Base-by-base conservation (phyloP, 2,113 vertebrate species). In the Cynocephalus volans region DNA sequence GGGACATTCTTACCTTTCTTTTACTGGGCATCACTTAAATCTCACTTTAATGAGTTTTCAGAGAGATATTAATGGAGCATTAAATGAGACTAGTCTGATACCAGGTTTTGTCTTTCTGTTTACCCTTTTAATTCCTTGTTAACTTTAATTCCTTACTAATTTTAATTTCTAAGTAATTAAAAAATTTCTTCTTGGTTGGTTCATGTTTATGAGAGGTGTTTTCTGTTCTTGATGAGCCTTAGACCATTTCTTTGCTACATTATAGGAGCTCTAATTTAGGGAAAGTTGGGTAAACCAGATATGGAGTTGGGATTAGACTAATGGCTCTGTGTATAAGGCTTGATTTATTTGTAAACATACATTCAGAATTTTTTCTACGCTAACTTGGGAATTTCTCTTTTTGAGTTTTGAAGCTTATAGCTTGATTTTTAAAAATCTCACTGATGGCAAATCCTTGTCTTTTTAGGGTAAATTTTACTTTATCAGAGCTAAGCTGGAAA, bases 121-220 rank as follows among this genome's bases (percentile, higher is more conserved):
- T 81, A 3, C 45, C 17, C 11, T 82, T 86, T 83, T 83, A 87
- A 92, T 91, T 95, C 33, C 52, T 92, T 80, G 81, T 26, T 75
- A 62, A 83, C 81, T 95, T 97, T 76, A 75, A 94, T 79, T 95
- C 26, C 23, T 91, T 86, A 70, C 60, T 92, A 69, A 86, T 95
- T 93, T 93, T 96, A 91, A 89, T 73, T 81, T 97, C 48, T 94
- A 79, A 91, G 72, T 95, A 81, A 75, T 95, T 97, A 65, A n/a
- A 96, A 93, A 86, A 95, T 95, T 94, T 70, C 18, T 91, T 94
- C 60, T 52, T 92, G 26, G 19, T 91, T 86, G 24, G 12, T 76
- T 97, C 52, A 52, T 96, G 79, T 95, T 94, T 92, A 50, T 86
- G 58, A 86, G 26, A 70, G 73, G 28, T 96, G n/a, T 77, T 84